A percentile compares a stretch with the other conserved stretches of the same genome.
Evolutionary conservation across 2,888 invertebrate genomes (phyloP).

Genomic region (Lucinisca nassula): DNA sequence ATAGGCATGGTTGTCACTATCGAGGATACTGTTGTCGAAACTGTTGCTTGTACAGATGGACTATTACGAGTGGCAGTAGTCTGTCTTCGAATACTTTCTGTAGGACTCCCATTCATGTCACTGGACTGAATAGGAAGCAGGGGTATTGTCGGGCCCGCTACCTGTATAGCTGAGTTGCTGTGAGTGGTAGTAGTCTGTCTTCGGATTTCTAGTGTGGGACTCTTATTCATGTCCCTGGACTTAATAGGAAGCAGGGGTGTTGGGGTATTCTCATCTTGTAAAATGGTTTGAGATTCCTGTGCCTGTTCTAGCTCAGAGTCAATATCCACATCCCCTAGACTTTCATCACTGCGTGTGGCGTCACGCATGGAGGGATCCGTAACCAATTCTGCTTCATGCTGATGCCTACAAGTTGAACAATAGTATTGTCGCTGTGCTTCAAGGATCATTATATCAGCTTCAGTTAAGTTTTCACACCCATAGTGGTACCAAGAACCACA

Average conservation of each 20-base stretch:
- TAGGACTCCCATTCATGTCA: no score
- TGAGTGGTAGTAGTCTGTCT: no score
- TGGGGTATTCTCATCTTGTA: not conserved
- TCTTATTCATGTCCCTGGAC: not conserved
- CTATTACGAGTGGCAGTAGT: no score
- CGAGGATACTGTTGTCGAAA: not conserved
- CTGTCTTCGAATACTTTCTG: no score
- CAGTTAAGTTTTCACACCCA: not conserved
- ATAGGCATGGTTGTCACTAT: not conserved
- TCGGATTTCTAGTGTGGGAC: not conserved
- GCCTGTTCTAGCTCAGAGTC: not conserved
- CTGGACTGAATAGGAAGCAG: not conserved
- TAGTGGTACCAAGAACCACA: not conserved
- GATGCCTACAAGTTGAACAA: not conserved
- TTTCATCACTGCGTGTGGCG: not conserved
- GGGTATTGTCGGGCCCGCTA: not conserved
- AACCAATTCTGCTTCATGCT: not conserved
- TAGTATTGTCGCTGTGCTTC: not conserved
- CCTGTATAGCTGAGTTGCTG: no score
- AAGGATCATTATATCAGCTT: not conserved
- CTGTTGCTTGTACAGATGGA: no score
- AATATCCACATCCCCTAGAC: not conserved
- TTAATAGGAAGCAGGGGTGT: not conserved
- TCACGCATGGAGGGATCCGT: not conserved
- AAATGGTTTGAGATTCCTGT: not conserved